phyloP scores from a whole-genome alignment of 2,888 invertebrate species.

The Polia nebulosa region DNA sequence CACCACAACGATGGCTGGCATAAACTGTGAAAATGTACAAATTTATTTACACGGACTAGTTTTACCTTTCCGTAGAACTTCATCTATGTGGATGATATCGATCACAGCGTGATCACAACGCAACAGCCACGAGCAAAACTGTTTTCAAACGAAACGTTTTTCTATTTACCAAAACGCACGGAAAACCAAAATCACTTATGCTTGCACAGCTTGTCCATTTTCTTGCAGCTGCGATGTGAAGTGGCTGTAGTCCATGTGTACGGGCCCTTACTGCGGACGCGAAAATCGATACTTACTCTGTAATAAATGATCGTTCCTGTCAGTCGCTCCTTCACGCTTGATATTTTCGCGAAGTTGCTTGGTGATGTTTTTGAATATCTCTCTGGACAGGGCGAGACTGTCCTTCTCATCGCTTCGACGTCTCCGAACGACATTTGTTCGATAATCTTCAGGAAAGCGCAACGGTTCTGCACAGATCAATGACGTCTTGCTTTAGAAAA shows the following conservation, averaged over 20 bases:
- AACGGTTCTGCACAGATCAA: constrained; percentile 82
- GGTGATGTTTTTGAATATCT: constrained; percentile 90
- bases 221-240: background rate
- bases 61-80: background rate
- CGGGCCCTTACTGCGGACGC: constrained; percentile 45
- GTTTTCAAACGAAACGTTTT: background rate
- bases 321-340: constrained; percentile 86
- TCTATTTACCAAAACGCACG: background rate
- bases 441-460: constrained; percentile 84
- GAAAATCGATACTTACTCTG: constrained; percentile 83
- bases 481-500: constrained; percentile 55
- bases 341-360: constrained; percentile 89
- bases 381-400: constrained; percentile 87
- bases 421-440: constrained; percentile 80
- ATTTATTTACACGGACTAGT: background rate
- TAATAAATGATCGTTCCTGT: constrained; percentile 85
- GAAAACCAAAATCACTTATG: background rate
- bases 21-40: background rate
- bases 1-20: background rate
- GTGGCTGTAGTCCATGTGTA: constrained; percentile 11
- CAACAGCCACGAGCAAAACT: background rate
- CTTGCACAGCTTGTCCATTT: background rate
- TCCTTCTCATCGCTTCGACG: constrained; percentile 86
- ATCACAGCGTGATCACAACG: background rate
- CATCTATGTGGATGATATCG: background rate